Percentiles rank a stretch among this genome's conserved stretches.
These are phyloP conservation scores for Aphelocoma californica DNA, from an alignment of 2,797 vertebrate species.

Conservation along the genomic window DNA sequence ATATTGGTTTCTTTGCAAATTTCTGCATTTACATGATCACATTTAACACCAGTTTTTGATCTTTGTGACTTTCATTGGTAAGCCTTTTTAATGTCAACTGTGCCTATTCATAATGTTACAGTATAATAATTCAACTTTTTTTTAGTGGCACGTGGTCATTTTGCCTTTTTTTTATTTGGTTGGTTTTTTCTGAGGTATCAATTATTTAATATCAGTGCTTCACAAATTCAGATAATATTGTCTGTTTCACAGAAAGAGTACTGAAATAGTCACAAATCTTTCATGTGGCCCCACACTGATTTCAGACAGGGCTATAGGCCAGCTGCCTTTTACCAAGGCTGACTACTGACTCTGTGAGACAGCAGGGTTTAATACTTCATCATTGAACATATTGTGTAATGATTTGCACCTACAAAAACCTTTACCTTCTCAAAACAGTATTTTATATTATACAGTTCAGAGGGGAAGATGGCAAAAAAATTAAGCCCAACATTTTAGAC, in stretches of 20 bases:
- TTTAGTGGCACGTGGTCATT: not conserved
- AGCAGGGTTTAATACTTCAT: not conserved
- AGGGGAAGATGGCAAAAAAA: not conserved
- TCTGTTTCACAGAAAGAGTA: not conserved
- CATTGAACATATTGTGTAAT: not conserved
- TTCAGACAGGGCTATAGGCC: not conserved
- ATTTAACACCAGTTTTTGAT: not conserved
- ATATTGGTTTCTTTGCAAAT: not conserved
- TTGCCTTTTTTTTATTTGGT: not conserved
- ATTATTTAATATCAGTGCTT: not conserved
- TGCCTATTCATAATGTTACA: not conserved
- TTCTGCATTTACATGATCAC: not conserved
- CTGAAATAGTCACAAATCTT: not conserved
- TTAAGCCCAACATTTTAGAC: not conserved
- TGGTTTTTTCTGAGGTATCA: not conserved
- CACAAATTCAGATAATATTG: not conserved
- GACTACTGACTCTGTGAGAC: not conserved
- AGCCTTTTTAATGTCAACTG: not conserved
- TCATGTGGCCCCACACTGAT: not conserved
- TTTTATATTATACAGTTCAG: not conserved
- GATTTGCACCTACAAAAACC: not conserved
- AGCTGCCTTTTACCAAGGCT: not conserved
- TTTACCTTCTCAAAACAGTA: not conserved
- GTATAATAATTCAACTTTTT: not conserved
- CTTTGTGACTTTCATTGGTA: not conserved